Percentiles rank a stretch among this genome's conserved stretches.
phyloP scores from a whole-genome alignment of 2,797 vertebrate genomes.

The Gadopsis bispinosus region DNA sequence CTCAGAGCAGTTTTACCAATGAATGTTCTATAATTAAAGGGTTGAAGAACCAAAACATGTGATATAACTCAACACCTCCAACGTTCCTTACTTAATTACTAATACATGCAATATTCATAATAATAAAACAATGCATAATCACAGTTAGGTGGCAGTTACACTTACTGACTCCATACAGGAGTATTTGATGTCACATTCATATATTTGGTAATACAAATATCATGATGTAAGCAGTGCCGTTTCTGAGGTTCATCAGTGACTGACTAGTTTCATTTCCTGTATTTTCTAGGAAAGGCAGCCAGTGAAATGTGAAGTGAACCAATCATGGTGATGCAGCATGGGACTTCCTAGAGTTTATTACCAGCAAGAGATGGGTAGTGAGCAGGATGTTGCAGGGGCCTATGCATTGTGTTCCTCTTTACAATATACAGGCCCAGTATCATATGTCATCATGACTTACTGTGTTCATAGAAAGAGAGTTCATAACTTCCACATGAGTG shows the following conservation, averaged over 20 bases:
- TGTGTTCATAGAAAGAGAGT: not conserved
- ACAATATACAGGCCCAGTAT: too few relatives aligned
- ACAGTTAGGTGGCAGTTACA: not conserved
- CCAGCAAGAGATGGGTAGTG: constrained; percentile 19
- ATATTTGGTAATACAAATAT: not conserved
- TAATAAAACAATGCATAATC: too few relatives aligned
- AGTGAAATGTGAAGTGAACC: constrained; percentile 7
- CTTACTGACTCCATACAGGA: not conserved
- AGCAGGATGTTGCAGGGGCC: not conserved
- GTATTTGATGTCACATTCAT: not conserved
- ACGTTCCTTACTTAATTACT: too few relatives aligned
- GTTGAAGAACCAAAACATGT: not conserved
- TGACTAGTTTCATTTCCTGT: constrained; percentile 43
- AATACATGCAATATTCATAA: too few relatives aligned
- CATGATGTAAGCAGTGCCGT: not conserved
- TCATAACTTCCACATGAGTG: not conserved
- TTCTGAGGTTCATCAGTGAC: constrained; percentile 1
- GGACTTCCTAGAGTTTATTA: constrained; percentile 37
- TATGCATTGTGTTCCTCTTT: not conserved
- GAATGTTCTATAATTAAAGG: not conserved
- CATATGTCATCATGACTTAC: not conserved
- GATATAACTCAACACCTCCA: not conserved
- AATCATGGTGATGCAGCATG: not conserved
- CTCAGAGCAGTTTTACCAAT: not conserved
- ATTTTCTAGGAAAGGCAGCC: constrained; percentile 64